Percentiles rank a stretch among this genome's conserved stretches.
Conservation (phyloP, 2,113 vertebrate species). For the Sardina pilchardus region DNA sequence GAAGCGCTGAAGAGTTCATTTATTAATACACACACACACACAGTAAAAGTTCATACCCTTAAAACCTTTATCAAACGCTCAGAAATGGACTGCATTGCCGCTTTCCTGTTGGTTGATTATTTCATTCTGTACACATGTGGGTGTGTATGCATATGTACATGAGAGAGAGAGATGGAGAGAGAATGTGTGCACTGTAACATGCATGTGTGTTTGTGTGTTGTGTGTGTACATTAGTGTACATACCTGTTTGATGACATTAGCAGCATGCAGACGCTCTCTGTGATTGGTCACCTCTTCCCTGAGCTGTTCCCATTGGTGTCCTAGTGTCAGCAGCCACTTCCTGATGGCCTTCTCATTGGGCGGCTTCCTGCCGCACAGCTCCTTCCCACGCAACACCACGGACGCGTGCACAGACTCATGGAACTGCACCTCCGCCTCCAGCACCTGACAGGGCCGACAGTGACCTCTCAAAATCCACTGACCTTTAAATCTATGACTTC, state of each 20-base stretch:
- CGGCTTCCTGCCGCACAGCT: constrained; percentile 67
- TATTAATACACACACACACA: not conserved
- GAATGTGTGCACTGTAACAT: too few relatives aligned
- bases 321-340: constrained; percentile 72
- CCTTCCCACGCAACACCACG: constrained; percentile 71
- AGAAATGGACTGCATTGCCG: not conserved
- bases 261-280: constrained; percentile 73
- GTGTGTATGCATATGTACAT: too few relatives aligned
- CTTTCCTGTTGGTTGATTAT: not conserved
- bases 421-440: constrained; percentile 78
- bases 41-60: not conserved
- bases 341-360: constrained; percentile 53
- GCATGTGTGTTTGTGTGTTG: not conserved
- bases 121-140: not conserved
- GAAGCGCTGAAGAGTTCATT: not conserved
- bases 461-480: not conserved
- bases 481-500: not conserved
- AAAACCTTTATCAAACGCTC: not conserved
- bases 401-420: constrained; percentile 72
- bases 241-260: constrained; percentile 79
- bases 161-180: too few relatives aligned
- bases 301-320: constrained; percentile 77
- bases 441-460: constrained; percentile 60
- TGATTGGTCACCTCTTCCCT: constrained; percentile 59
- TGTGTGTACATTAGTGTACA: not conserved